Percentiles rank a stretch among this genome's conserved stretches.
phyloP scores from a whole-genome alignment of 2,113 vertebrate species.

The Ochotona curzoniae region DNA sequence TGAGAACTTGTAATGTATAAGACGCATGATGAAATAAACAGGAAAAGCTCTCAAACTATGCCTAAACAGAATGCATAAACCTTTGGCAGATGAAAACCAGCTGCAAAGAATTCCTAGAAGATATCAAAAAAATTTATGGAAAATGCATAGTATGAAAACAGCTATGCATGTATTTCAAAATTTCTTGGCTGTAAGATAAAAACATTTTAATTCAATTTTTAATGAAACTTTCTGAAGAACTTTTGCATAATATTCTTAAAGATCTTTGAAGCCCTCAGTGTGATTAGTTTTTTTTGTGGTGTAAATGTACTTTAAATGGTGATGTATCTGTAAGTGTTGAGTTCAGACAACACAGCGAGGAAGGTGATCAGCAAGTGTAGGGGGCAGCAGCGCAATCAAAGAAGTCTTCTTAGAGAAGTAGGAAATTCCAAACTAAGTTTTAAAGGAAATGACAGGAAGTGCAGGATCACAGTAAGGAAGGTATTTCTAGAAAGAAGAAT shows the following conservation, averaged over 20 bases:
- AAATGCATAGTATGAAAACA: too few relatives aligned
- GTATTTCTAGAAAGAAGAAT: slow-evolving; percentile 18
- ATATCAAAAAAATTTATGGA: too few relatives aligned
- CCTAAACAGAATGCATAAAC: neutral
- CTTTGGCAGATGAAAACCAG: neutral
- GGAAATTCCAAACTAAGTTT: neutral
- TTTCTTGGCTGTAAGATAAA: too few relatives aligned
- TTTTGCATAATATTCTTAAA: neutral
- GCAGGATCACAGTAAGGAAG: neutral
- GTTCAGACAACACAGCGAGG: neutral
- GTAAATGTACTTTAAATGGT: neutral
- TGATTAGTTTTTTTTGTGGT: neutral
- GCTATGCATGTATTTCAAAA: too few relatives aligned
- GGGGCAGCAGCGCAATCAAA: neutral
- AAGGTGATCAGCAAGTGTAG: too few relatives aligned
- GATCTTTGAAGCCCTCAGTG: neutral
- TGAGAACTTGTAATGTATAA: neutral
- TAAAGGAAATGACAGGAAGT: neutral
- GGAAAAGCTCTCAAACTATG: neutral
- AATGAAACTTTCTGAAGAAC: too few relatives aligned
- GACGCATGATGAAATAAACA: neutral
- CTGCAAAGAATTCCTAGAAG: neutral
- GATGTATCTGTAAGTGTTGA: neutral
- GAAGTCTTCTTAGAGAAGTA: neutral
- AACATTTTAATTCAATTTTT: too few relatives aligned